Evolutionary conservation across 2,888 invertebrate species (phyloP), one percentile per base, ranked within the genome.

Genomic region (Apotomis turbidana): DNA sequence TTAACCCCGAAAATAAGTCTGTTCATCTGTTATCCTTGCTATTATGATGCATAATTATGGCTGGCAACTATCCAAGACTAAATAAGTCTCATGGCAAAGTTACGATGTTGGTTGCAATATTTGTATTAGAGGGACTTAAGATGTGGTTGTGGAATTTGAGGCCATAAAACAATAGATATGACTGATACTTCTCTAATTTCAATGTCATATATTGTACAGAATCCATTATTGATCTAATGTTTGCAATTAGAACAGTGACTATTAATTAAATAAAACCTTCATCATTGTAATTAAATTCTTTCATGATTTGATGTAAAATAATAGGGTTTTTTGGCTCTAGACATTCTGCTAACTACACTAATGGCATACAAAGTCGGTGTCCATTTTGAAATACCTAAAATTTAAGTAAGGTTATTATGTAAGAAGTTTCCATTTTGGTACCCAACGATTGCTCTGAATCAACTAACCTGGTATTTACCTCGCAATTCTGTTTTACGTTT

Each of bases 61-160:
- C 51, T 64, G 54, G 46, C 15, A 66, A 44, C 64, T 52, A 55
- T 15, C 3, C 58, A 10, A 52, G 27, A 9, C 13, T 54, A 49
- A 13, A 60, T 8, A 41, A 41, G 55, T 59, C 13, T 27, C 44
- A 58, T 58, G 72, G 72, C 72, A 72, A 72, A 68, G 72, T 72
- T 72, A 72, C 72, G n/a, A 10, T 68, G 62, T 58, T 71, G 76
- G 71, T 74, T 72, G 76, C 76, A 79, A 79, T 80, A 83, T 85
- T 76, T 81, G 80, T 85, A 85, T 85, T 75, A 81, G 81, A 83
- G 81, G 81, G 83, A 80, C 81, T 79, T 80, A 83, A 83, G 82
- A 80, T 84, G 86, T 86, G 88, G 85, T 87, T 88, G 87, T 89
- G 86, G 87, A 87, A 78, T 75, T 80, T 80, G 85, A 87, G 87